Conservation (phyloP, 2,797 vertebrate species). For the Sternarchorhynchus goeldii region DNA sequence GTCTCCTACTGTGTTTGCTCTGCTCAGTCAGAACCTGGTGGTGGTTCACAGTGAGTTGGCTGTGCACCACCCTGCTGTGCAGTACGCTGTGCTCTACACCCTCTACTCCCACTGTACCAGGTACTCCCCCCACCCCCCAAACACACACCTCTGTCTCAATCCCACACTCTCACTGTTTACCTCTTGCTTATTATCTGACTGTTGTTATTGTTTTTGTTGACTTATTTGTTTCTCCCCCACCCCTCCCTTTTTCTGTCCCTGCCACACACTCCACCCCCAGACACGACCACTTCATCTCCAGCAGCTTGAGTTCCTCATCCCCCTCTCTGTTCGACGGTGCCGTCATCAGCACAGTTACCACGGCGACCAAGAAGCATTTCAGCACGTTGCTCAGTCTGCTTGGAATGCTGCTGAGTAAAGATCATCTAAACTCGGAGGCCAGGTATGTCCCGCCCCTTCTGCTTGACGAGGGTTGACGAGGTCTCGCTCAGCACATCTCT, state of each 20-base stretch:
- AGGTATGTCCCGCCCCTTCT: conserved; percentile 71
- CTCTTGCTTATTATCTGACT: too few species aligned
- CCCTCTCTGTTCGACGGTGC: conserved; percentile 96
- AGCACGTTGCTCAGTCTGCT: conserved; percentile 90
- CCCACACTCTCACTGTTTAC: background rate
- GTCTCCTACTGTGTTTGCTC: conserved; percentile 94
- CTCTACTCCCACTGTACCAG: conserved; percentile 93
- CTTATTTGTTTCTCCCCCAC: too few species aligned
- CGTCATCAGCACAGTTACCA: conserved; percentile 98
- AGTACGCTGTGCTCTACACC: conserved; percentile 94
- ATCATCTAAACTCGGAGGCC: conserved; percentile 88
- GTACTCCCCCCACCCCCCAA: conserved; percentile 18
- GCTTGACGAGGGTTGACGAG: too few species aligned
- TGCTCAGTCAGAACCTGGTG: conserved; percentile 93
- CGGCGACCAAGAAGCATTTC: conserved; percentile 98
- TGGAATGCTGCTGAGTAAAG: conserved; percentile 87
- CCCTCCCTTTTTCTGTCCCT: conserved; percentile 10
- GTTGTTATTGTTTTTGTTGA: background rate
- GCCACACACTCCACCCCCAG: conserved; percentile 64
- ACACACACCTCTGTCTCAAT: background rate
- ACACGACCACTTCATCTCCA: conserved; percentile 98
- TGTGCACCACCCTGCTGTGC: conserved; percentile 89
- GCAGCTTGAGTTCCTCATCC: conserved; percentile 95
- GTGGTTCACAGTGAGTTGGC: conserved; percentile 90
- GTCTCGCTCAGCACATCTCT: too few species aligned